These are phyloP conservation scores for Phrynocephalus vlangalii DNA, from an alignment of 2,797 vertebrate genomes.

Conservation along the genomic window DNA sequence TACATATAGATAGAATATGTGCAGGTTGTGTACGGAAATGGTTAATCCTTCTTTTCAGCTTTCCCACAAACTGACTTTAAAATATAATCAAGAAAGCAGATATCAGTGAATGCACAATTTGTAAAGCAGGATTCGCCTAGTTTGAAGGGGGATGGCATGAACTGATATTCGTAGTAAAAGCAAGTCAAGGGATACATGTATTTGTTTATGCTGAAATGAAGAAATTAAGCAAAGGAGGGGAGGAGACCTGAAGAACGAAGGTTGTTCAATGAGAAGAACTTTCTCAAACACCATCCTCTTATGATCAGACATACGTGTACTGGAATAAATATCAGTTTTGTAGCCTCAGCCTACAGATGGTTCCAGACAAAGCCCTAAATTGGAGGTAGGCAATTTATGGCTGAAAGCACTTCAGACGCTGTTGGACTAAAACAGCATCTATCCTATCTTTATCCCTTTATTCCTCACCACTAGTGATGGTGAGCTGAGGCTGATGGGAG, in stretches of 20 bases:
- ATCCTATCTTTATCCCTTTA: no score
- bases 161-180: background rate
- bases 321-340: background rate
- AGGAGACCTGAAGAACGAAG: conserved; percentile 11
- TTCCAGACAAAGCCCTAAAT: background rate
- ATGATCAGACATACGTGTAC: background rate
- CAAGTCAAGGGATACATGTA: background rate
- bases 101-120: background rate
- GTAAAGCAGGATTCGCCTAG: background rate
- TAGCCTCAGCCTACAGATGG: background rate
- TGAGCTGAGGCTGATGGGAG: background rate
- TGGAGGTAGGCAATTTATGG: background rate
- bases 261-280: background rate
- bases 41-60: background rate
- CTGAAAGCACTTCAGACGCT: background rate
- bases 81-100: background rate
- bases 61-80: background rate
- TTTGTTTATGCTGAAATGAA: background rate
- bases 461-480: background rate
- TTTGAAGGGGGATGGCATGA: background rate
- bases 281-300: background rate
- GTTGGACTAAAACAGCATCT: no score
- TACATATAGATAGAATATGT: background rate
- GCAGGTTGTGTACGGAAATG: no score
- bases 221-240: background rate